phyloP scores from a whole-genome alignment of 2,113 vertebrate genomes.

The Cranoglanis bouderius region DNA sequence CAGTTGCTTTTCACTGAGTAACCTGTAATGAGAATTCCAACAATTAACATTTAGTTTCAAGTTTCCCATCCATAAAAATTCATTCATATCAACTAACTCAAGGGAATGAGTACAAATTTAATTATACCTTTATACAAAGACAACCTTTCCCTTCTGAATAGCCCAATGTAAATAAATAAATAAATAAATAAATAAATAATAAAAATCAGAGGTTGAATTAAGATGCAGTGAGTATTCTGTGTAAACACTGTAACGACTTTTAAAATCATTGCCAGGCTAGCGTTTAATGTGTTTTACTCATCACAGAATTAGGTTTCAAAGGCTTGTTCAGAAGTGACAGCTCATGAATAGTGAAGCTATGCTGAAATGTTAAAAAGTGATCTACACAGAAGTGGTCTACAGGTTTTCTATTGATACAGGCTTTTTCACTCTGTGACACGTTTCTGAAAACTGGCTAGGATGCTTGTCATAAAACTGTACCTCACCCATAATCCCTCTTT shows the following conservation, averaged over 20 bases:
- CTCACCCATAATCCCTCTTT: slow-evolving; percentile 15
- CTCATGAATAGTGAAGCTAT: slow-evolving; percentile 4
- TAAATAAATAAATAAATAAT: too few relatives aligned
- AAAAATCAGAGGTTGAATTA: slow-evolving; percentile 36
- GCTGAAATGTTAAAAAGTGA: neutral
- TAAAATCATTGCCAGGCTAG: neutral
- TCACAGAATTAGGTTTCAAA: neutral
- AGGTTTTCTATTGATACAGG: neutral
- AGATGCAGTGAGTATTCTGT: slow-evolving; percentile 11
- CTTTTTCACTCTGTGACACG: neutral
- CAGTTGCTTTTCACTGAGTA: slow-evolving; percentile 39
- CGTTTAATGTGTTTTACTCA: neutral
- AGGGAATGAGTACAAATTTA: slow-evolving; percentile 52
- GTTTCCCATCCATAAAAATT: slow-evolving; percentile 48
- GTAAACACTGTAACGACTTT: neutral
- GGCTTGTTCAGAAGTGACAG: neutral
- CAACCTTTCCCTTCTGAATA: slow-evolving; percentile 42
- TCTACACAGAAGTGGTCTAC: neutral
- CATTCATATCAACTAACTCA: slow-evolving; percentile 48
- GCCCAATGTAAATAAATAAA: slow-evolving; percentile 1
- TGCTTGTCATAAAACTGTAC: slow-evolving; percentile 7
- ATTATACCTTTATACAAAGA: slow-evolving; percentile 47
- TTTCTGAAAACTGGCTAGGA: slow-evolving; percentile 9
- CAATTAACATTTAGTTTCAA: slow-evolving; percentile 55
- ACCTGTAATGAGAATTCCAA: slow-evolving; percentile 49